Base-by-base conservation (phyloP, 1,140 invertebrate species). In the Ptiloglossa arizonensis region DNA sequence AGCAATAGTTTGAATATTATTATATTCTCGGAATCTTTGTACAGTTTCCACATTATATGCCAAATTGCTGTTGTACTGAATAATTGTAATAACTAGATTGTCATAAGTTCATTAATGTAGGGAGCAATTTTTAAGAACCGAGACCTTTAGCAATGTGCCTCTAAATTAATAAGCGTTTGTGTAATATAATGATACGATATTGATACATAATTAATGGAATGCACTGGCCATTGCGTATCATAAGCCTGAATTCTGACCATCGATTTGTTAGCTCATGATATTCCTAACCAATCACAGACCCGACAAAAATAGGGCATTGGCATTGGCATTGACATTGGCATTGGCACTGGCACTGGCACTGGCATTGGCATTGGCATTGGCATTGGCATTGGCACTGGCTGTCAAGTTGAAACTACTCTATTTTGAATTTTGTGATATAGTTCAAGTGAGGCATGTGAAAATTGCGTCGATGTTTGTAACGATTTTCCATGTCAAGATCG, bases 111-210 rank as follows among this genome's bases (percentile, higher is more conserved):
- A 77, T 89, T 89, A 81, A 89, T 79, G 86, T 90, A 90, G 89
- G 87, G 88, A 90, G 87, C 82, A 91, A 91, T 70, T 89, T 87
- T 88, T 87, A 89, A 85, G 87, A 90, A 91, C 88, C 87, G 87
- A 91, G 86, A 92, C 90, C 90, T 90, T 91, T 92, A 91, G 90
- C 89, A 91, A 92, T 91, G 91, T 92, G 90, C 90, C 90, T 92
- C 91, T 91, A 91, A 92, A 92, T 90, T 91, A 86, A 90, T 91
- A 91, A 91, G 90, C 87, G 87, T 91, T 90, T 87, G 71, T 90
- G 89, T 91, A 91, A 89, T 90, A 89, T 90, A 90, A 86, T 82
- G 79, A 87, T 88, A 87, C 73, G 70, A 82, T 81, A 87, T 88
- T 75, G 70, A 85, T 86, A 88, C 67, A 86, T 88, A 80, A 87